Conservation (phyloP, 2,888 invertebrate species). For the Drosophila monieri region DNA sequence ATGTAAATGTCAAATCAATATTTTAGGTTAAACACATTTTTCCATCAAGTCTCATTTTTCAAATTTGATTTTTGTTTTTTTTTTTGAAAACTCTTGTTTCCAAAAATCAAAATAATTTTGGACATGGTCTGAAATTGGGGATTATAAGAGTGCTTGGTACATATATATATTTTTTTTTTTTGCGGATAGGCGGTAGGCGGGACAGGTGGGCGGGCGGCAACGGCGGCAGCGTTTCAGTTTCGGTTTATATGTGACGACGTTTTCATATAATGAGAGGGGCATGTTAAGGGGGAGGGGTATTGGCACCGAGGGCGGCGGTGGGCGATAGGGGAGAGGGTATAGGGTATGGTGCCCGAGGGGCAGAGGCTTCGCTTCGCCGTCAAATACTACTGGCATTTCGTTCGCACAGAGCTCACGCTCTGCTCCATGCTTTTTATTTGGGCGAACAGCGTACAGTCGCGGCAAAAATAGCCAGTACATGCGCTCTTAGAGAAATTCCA, state of each 20-base stretch:
- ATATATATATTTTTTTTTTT: slow-evolving; percentile 30
- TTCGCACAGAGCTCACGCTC: slow-evolving; percentile 73
- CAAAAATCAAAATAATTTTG: slow-evolving; percentile 11
- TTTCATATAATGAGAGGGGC: not conserved
- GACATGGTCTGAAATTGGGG: not conserved
- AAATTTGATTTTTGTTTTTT: not conserved
- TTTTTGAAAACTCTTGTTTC: not conserved
- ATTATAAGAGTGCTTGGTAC: slow-evolving; percentile 12
- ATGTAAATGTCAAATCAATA: slow-evolving; percentile 44
- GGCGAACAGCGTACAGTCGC: slow-evolving; percentile 73
- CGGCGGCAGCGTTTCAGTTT: slow-evolving; percentile 11
- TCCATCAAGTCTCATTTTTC: not conserved
- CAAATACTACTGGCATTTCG: slow-evolving; percentile 80
- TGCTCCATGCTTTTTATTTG: slow-evolving; percentile 76
- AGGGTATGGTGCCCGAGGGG: slow-evolving; percentile 28
- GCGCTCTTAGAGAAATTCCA: slow-evolving; percentile 54
- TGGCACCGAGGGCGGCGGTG: slow-evolving; percentile 25
- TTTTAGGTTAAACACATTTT: slow-evolving; percentile 31
- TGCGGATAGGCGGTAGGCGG: slow-evolving; percentile 42
- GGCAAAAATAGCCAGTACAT: slow-evolving; percentile 75
- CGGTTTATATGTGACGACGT: slow-evolving; percentile 6
- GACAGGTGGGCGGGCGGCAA: slow-evolving; percentile 20
- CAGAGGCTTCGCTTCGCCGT: slow-evolving; percentile 63
- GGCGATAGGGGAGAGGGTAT: slow-evolving; percentile 35
- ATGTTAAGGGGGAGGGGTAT: not conserved